Base-by-base conservation (phyloP, 2,113 vertebrate species). In the Pseudorhombus dupliciocellatus region DNA sequence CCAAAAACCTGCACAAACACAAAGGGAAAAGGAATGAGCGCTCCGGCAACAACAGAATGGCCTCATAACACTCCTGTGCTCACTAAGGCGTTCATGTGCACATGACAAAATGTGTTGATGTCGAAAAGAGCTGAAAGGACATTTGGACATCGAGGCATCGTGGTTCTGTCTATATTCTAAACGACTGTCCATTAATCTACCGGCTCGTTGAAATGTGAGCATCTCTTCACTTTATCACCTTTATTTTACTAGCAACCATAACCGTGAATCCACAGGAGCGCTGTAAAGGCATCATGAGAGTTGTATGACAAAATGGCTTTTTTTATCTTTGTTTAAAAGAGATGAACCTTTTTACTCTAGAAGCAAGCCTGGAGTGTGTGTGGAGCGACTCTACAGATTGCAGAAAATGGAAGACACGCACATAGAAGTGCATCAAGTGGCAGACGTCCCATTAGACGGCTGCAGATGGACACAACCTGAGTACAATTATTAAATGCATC, bases 1-100 rank as follows among this genome's bases (percentile, higher is more conserved):
- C 94, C 95, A 9, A 98, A 96, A 87, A 98, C 96, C 97, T 98
- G 92, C 75, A 85, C 77, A 24, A 66, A 71, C 88, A 87, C 70
- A 90, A 84, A 84, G 46, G 48, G 46, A 77, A 34, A 72, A 18
- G 55, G 25, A 77, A 70, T 88, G 70, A 84, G 65, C 78, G 84
- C 70, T 84, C 70, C 80, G 59, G 75, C 56, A 52, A 55, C 61
- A 70, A 65, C 16, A 22, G 48, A 50, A 73, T 9, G 11, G 48
- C n/a, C 24, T 53, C 73, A 80, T 71, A 83, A 81, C 37, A 26
- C 28, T 25, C 11, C 0, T 46, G 4, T 70, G 61, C 60, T 64
- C 73, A 73, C 24, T 30, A 68, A 72, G n/a, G 72, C 64, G 74
- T 78, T 69, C 53, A 55, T 50, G 53, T 40, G 54, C 50, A 68